A percentile compares a stretch with the other conserved stretches of the same genome.
Evolutionary conservation across 2,888 invertebrate species (phyloP).

Genomic region (Julus scanicus): DNA sequence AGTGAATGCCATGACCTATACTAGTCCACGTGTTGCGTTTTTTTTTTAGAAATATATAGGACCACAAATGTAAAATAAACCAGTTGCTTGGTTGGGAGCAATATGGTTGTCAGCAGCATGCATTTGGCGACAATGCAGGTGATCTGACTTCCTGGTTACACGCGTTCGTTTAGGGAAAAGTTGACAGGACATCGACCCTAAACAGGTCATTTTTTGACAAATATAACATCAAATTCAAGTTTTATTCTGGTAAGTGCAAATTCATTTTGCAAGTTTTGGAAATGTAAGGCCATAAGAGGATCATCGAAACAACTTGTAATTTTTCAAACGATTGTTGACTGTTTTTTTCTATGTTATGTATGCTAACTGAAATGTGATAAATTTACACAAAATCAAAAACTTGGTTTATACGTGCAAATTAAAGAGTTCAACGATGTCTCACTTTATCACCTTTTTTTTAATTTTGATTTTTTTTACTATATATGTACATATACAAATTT

Average conservation of each 20-base stretch:
- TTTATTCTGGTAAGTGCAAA: neutral
- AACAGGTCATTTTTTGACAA: constrained; percentile 15
- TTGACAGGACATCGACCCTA: constrained; percentile 10
- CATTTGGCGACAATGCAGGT: constrained; percentile 14
- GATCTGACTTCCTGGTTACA: constrained; percentile 38
- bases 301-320: neutral
- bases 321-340: too few relatives aligned
- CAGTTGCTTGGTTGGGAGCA: constrained; percentile 37
- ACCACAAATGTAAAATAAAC: constrained; percentile 24
- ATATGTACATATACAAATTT: too few relatives aligned
- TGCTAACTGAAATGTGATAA: too few relatives aligned
- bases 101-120: constrained; percentile 7
- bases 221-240: constrained; percentile 9
- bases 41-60: neutral
- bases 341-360: too few relatives aligned
- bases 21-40: constrained; percentile 9
- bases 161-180: neutral
- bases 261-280: neutral
- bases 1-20: constrained; percentile 16
- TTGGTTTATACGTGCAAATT: too few relatives aligned
- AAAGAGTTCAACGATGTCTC: too few relatives aligned
- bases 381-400: too few relatives aligned
- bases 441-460: too few relatives aligned
- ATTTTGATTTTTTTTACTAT: too few relatives aligned
- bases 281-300: neutral